Percentiles rank a stretch among this genome's conserved stretches.
These are phyloP conservation scores for Carposina sasakii DNA, from an alignment of 1,140 invertebrate genomes.

Conservation along the genomic window DNA sequence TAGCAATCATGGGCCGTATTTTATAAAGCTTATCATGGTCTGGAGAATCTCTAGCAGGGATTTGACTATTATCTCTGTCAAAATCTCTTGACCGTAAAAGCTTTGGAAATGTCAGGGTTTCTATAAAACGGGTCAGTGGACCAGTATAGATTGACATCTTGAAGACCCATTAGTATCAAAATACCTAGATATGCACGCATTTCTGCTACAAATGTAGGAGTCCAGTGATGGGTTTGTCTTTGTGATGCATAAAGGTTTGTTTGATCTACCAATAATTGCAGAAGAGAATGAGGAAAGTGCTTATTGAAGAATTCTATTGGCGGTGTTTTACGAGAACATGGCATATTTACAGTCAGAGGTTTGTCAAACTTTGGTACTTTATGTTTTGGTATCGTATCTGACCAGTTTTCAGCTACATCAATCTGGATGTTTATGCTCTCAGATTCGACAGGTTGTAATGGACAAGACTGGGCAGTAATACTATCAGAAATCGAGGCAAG, in stretches of 20 bases:
- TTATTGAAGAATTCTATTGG: slow-evolving; percentile 14
- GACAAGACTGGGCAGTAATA: too few relatives aligned
- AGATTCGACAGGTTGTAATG: too few relatives aligned
- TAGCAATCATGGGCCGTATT: slow-evolving; percentile 12
- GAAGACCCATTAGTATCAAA: slow-evolving; percentile 23
- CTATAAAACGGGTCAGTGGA: slow-evolving; percentile 9
- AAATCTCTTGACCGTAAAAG: not conserved
- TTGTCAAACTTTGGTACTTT: too few relatives aligned
- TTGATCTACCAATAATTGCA: slow-evolving; percentile 18
- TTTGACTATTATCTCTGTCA: slow-evolving; percentile 14
- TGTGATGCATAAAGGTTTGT: slow-evolving; percentile 20
- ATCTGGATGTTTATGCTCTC: too few relatives aligned
- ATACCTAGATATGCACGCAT: slow-evolving; percentile 19
- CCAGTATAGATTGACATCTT: slow-evolving; percentile 14
- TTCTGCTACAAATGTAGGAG: slow-evolving; percentile 10
- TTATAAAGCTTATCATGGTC: slow-evolving; percentile 22
- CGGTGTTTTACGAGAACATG: slow-evolving; percentile 14
- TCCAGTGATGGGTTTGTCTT: slow-evolving; percentile 13
- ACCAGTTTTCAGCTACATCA: too few relatives aligned
- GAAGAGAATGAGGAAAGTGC: slow-evolving; percentile 17
- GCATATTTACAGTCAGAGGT: too few relatives aligned
- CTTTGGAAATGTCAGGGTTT: slow-evolving; percentile 3
- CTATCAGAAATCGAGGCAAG: too few relatives aligned
- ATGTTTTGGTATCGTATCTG: too few relatives aligned
- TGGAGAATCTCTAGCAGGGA: slow-evolving; percentile 6